Evolutionary conservation across 2,888 invertebrate genomes (phyloP).

Genomic region (Cartodere bifasciata): DNA sequence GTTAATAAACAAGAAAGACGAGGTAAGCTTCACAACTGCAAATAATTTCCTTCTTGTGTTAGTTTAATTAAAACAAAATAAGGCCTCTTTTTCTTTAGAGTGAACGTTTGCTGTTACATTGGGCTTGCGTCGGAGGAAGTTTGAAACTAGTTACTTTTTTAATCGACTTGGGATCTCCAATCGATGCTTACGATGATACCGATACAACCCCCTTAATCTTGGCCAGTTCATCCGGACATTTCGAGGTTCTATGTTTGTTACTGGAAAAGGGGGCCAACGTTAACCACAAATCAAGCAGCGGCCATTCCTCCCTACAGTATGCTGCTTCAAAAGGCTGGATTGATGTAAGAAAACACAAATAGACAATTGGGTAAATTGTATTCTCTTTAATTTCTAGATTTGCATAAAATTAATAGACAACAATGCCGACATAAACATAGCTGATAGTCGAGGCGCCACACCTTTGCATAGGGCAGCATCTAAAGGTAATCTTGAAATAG

Average conservation of each 20-base stretch:
- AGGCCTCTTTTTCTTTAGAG: conserved; percentile 48
- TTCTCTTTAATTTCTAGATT: conserved; percentile 39
- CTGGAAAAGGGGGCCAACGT: conserved; percentile 57
- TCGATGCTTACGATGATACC: conserved; percentile 63
- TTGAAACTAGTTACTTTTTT: conserved; percentile 57
- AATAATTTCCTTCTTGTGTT: too few relatives aligned
- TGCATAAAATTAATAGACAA: conserved; percentile 50
- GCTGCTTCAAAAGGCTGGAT: conserved; percentile 74
- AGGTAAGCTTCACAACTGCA: conserved; percentile 35
- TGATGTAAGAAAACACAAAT: conserved; percentile 39
- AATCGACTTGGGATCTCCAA: conserved; percentile 49
- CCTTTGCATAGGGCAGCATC: conserved; percentile 72
- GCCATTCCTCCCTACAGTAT: conserved; percentile 74
- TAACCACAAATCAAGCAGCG: conserved; percentile 56
- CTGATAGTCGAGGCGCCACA: conserved; percentile 55
- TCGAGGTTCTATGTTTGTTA: conserved; percentile 52
- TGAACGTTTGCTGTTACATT: conserved; percentile 59
- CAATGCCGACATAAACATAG: conserved; percentile 56
- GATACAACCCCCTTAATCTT: conserved; percentile 68
- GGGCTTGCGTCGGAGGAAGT: conserved; percentile 71
- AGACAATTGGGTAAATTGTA: not conserved
- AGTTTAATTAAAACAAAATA: too few relatives aligned
- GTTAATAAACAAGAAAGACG: conserved; percentile 38
- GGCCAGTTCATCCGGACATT: conserved; percentile 65
- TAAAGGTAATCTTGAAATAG: conserved; percentile 54